Evolutionary conservation across 2,113 vertebrate species (phyloP).

Genomic region (Tylochromis polylepis): DNA sequence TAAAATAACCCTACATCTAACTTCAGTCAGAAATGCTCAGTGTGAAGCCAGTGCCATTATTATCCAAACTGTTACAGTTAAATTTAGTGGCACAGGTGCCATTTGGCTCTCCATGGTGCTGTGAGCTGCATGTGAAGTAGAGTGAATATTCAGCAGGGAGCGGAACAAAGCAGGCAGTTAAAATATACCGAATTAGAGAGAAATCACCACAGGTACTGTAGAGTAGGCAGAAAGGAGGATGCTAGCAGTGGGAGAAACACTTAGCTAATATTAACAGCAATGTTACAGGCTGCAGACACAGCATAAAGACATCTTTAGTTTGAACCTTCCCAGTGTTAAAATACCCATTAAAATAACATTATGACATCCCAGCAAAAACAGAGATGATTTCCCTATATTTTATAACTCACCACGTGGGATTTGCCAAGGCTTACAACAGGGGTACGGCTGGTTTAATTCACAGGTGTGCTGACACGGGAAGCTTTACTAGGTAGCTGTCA

Average conservation of each 20-base stretch:
- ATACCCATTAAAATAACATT: not conserved
- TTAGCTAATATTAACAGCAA: not conserved
- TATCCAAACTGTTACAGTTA: not conserved
- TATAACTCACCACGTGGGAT: accelerated
- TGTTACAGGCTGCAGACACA: not conserved
- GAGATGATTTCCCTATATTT: not conserved
- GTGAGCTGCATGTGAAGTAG: not conserved
- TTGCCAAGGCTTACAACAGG: not conserved
- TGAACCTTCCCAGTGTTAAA: not conserved
- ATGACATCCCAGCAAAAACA: not conserved
- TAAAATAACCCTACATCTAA: not conserved
- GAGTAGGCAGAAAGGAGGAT: not conserved
- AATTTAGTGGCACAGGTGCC: not conserved
- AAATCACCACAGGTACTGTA: not conserved
- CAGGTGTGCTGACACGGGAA: not conserved
- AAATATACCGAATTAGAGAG: not conserved
- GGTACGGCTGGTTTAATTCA: not conserved
- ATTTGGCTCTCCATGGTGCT: not conserved
- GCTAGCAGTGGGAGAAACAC: not conserved
- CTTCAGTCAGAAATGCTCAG: not conserved
- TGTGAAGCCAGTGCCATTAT: not conserved
- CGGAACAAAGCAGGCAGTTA: not conserved
- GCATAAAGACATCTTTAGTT: not conserved
- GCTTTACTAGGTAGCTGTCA: not conserved
- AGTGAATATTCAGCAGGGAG: not conserved